Conservation (phyloP, 1,140 invertebrate species). For the honey bee (Apis mellifera) region DNA sequence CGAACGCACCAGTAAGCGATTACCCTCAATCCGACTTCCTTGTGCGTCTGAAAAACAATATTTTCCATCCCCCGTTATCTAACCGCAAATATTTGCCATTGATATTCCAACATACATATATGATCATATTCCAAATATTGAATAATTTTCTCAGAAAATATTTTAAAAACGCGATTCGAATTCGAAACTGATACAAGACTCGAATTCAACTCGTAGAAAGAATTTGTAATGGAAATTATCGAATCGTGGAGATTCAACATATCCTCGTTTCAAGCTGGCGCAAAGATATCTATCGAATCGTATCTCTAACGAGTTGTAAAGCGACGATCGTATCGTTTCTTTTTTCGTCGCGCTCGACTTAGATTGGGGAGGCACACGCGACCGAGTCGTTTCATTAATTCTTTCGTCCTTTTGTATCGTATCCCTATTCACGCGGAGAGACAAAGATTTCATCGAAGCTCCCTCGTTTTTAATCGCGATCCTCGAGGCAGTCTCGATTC, state of each 20-base stretch:
- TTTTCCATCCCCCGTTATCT: too few species aligned
- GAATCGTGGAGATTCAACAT: too few species aligned
- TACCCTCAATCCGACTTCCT: constrained; percentile 81
- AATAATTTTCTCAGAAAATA: too few species aligned
- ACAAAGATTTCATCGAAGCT: neutral
- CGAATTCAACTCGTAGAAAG: too few species aligned
- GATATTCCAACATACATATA: too few species aligned
- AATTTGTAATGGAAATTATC: too few species aligned
- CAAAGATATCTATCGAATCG: constrained; percentile 37
- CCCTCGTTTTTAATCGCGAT: neutral
- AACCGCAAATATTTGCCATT: too few species aligned
- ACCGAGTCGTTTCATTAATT: constrained; percentile 42
- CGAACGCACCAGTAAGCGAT: constrained; percentile 85
- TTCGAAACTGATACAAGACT: too few species aligned
- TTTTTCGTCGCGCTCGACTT: constrained; percentile 35
- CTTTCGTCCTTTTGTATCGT: neutral
- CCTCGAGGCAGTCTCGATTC: neutral
- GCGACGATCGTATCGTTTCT: neutral
- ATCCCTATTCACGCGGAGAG: neutral
- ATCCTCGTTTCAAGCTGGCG: neutral
- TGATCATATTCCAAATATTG: neutral
- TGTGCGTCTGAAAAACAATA: constrained; percentile 79
- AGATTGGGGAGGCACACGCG: neutral
- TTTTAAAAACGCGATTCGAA: too few species aligned
- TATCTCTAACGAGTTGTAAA: constrained; percentile 1